phyloP scores from a whole-genome alignment of 2,797 vertebrate genomes.

The Cyprinella venusta region DNA sequence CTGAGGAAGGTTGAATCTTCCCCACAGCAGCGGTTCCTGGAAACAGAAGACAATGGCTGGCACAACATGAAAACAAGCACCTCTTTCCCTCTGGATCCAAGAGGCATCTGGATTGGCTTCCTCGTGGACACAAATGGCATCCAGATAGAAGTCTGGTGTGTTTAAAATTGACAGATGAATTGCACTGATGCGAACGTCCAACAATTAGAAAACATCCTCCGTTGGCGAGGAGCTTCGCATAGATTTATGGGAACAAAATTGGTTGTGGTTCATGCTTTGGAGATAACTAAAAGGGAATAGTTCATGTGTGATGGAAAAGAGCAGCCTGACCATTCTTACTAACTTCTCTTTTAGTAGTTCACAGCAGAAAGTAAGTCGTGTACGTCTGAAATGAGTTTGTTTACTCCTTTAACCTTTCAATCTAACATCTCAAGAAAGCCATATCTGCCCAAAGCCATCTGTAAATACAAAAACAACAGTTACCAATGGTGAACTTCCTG shows the following conservation, averaged over 20 bases:
- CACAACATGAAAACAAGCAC: conserved; percentile 73
- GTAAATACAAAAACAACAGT: conserved; percentile 27
- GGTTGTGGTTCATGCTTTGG: conserved; percentile 40
- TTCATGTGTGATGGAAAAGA: background rate
- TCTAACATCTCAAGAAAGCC: background rate
- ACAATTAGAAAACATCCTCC: conserved; percentile 52
- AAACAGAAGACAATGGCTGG: conserved; percentile 83
- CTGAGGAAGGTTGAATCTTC: conserved; percentile 79
- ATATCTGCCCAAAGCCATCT: conserved; percentile 27
- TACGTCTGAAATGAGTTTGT: background rate
- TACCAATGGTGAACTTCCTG: conserved; percentile 49
- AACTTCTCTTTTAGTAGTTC: background rate
- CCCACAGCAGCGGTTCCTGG: conserved; percentile 73
- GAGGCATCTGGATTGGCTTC: conserved; percentile 79
- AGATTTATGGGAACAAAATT: conserved; percentile 64
- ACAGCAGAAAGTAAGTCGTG: background rate
- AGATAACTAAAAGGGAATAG: conserved; percentile 11
- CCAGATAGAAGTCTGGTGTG: conserved; percentile 71
- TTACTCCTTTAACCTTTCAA: background rate
- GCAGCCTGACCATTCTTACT: background rate
- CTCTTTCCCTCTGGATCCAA: conserved; percentile 64
- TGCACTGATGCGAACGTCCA: conserved; percentile 6
- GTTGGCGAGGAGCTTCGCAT: conserved; percentile 56
- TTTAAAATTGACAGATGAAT: conserved; percentile 73
- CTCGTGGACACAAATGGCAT: conserved; percentile 72